Evolutionary conservation across 1,140 invertebrate species (phyloP), one percentile per base, ranked within the genome.

Genomic region (Pogonognathellus flavescens): DNA sequence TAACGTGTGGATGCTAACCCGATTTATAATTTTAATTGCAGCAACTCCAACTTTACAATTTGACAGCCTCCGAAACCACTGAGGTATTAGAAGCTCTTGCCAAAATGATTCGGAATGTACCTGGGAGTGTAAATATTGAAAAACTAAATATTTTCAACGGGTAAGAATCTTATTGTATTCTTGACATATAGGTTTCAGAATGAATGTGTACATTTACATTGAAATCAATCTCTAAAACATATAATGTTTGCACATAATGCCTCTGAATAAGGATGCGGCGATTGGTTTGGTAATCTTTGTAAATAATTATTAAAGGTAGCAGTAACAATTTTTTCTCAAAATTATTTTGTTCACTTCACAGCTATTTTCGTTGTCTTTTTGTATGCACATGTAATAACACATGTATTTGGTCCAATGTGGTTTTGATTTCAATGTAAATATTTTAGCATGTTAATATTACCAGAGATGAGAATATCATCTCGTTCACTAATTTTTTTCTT

Each of bases 141-240:
- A 85, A 85, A 85, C 41, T 85, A 10, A 81, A 85, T 81, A 81
- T 85, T 80, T 85, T 85, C 57, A 85, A 85, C 25, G 84, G 84
- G 84, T 85, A 85, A 57, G 84, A 18, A 20, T 41, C 3, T 66
- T 66, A 11, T 3, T 10, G 22, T 13, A 25, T 11, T 55, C 52
- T 13, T 7, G 52, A 55, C 53, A 14, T 1, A 55, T 55, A 31
- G 25, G 16, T 31, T 66, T 13, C 1, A 66, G 11, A 72, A 52
- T 72, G 6, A 25, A 10, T 66, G 62, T 10, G 22, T 66, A 66
- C 49, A 50, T n/a, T 57, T 57, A 9, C 53, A 55, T 31, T 25
- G 22, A 66, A 66, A 66, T 25, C 22, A 14, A 31, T 66, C 6
- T 6, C 31, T 41, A 41, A 41, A 41, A 41, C 31, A 60, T 76